These are phyloP conservation scores for Remorina albescens DNA, from an alignment of 2,797 vertebrate species.

Conservation along the genomic window DNA sequence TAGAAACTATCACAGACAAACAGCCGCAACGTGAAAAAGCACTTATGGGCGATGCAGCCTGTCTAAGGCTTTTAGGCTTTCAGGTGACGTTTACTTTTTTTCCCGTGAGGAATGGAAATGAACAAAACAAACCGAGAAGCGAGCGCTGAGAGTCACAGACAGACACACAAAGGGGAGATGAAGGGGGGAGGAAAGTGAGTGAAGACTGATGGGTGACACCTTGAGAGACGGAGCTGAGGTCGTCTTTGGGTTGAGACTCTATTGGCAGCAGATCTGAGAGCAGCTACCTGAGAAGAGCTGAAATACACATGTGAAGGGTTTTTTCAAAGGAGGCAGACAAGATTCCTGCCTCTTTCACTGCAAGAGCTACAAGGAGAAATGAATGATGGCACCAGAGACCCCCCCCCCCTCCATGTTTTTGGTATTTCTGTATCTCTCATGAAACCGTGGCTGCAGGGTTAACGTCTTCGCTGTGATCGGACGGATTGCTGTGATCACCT, in stretches of 20 bases:
- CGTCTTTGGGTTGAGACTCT: not conserved
- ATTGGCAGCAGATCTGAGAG: conserved; percentile 37
- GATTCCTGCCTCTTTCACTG: conserved; percentile 7
- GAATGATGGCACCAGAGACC: not conserved
- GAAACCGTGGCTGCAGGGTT: too few relatives aligned
- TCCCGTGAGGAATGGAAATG: conserved; percentile 53
- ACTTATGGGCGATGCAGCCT: conserved; percentile 38
- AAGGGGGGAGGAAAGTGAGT: conserved; percentile 6
- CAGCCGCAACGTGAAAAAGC: conserved; percentile 66
- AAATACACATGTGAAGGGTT: conserved; percentile 10
- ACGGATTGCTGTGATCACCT: too few relatives aligned
- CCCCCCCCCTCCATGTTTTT: rapidly evolving
- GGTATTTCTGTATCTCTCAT: not conserved
- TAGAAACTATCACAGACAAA: conserved; percentile 46
- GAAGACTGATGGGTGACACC: conserved; percentile 34
- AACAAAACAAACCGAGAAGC: conserved; percentile 48
- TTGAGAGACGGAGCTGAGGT: conserved; percentile 13
- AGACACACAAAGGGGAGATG: not conserved
- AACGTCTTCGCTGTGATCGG: too few relatives aligned
- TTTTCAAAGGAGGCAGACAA: conserved; percentile 1
- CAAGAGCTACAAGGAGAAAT: not conserved
- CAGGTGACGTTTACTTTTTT: conserved; percentile 26
- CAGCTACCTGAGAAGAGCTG: conserved; percentile 12
- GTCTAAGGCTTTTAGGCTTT: conserved; percentile 32
- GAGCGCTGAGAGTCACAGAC: conserved; percentile 29